Base-by-base conservation (phyloP, 1,140 invertebrate genomes). In the Drosophila sulfurigaster region DNA sequence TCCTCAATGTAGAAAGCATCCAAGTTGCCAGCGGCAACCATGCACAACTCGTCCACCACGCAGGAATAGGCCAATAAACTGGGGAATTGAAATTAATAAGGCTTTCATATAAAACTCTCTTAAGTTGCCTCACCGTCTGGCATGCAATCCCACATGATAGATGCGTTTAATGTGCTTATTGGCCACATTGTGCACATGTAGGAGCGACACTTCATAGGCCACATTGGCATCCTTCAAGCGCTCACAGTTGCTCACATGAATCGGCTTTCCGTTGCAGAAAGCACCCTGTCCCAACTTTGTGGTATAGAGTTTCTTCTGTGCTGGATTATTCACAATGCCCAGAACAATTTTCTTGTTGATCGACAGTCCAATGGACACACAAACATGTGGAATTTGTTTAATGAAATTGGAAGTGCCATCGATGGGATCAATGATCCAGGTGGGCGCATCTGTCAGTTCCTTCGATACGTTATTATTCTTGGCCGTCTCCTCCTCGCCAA, bases 351-450 rank as follows among this genome's bases (percentile, higher is more conserved):
- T 91, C 88, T 96, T 96, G 35, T 96, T 95, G 0, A 96, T 93
- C 3, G 94, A 79, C 3, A 96, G 80, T n/a, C 94, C 96, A 30
- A 96, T 93, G 0, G 95, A 96, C 15, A 96, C 95, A 70, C 94
- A 95, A 2, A 94, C 94, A 30, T 95, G 93, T 1, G 94, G 94
- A 71, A 96, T 94, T 56, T 93, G 93, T 86, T 96, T 95, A 1
- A 96, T 95, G 80, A 96, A 96, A 83, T 96, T 96, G 30, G 95
- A 95, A 0, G 96, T 96, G 11, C 96, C 96, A 92, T 96, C 95
- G 41, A 96, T 95, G 2, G 95, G 95, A 91, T 96, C 97, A 72
- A 98, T 97, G 64, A 98, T 97, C 97, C 97, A 98, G 6, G 97
- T 98, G 11, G 97, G 97, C 20, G 94, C 95, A 87, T 97, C 94